phyloP scores from a whole-genome alignment of 1,140 invertebrate species.

The Ganaspis sp. region DNA sequence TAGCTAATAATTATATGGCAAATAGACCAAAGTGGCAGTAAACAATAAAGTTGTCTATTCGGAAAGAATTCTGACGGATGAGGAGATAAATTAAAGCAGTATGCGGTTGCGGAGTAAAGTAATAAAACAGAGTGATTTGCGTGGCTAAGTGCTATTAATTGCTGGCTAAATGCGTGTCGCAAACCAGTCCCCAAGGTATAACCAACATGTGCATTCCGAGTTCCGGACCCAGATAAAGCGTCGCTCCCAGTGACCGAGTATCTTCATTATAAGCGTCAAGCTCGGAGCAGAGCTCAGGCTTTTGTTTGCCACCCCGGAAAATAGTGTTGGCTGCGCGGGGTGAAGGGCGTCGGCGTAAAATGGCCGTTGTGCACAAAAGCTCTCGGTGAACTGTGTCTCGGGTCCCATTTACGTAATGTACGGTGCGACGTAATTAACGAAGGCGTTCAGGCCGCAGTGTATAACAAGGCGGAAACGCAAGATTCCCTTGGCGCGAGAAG shows the following conservation, averaged over 20 bases:
- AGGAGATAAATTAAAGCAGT: neutral
- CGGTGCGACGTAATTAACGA: conserved; percentile 70
- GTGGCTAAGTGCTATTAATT: conserved; percentile 13
- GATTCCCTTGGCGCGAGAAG: conserved; percentile 48
- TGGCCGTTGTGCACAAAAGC: conserved; percentile 36
- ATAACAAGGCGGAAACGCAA: conserved; percentile 63
- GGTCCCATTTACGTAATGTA: conserved; percentile 60
- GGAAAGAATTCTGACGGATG: too few species aligned
- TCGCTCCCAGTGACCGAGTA: conserved; percentile 23
- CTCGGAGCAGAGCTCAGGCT: conserved; percentile 22
- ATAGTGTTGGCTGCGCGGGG: conserved; percentile 40
- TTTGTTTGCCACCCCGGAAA: conserved; percentile 37
- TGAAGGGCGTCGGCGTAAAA: conserved; percentile 40
- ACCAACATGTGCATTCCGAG: conserved; percentile 24
- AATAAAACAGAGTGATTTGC: conserved; percentile 2
- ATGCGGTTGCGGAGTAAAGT: neutral
- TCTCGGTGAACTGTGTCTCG: conserved; percentile 46
- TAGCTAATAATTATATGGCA: too few species aligned
- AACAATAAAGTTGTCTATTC: too few species aligned
- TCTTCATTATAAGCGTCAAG: conserved; percentile 15
- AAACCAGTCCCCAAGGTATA: conserved; percentile 18
- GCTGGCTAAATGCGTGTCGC: conserved; percentile 24
- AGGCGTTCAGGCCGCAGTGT: conserved; percentile 65
- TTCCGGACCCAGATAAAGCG: conserved; percentile 28
- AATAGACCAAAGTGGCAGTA: too few species aligned